Evolutionary conservation across 2,113 vertebrate species (phyloP), one percentile per base, ranked within the genome.

Genomic region (Thalassarche chlororhynchos): DNA sequence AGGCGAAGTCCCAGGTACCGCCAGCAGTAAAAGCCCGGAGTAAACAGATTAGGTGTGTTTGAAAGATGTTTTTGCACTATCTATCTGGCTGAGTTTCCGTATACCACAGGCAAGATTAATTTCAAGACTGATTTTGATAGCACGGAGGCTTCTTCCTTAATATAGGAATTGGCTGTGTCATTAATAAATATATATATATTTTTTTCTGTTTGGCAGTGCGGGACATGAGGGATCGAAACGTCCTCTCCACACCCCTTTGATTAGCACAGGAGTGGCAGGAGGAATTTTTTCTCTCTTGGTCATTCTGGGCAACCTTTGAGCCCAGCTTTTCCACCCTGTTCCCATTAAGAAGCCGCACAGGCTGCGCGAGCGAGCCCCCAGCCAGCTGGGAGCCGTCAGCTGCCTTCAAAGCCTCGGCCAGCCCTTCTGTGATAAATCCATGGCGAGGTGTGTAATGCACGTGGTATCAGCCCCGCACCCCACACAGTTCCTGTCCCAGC

Each of bases 181-280:
- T 87, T 10, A 2, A 18, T 68, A 19, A 47, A 36, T 20, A 5
- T 51, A 32, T 36, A 19, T 38, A 24, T 31, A 34, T 84, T 29
- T 71, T 65, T 70, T 25, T 85, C 60, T 94, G 25, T 87, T 89
- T 74, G 54, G 42, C 77, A 66, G 23, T 28, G 38, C 0, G 3
- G 72, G 57, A 52, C 85, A 64, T 0, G 9, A 80, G 74, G 72
- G 80, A 77, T 83, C 3, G 32, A 94, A 95, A 91, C 89, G 70
- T 90, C 90, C 66, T 62, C 70, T 94, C 93, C 94, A 90, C 95
- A 80, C 94, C 96, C 94, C 75, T 96, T 95, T 90, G 95, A 97
- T 95, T 96, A 97, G 75, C 55, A 55, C 84, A 95, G 96, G 93
- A 97, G 97, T 93, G 96, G 96, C 95, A 91, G 77, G 62, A 95